These are phyloP conservation scores for Megaleporinus macrocephalus DNA, from an alignment of 2,113 vertebrate species.

Conservation along the genomic window DNA sequence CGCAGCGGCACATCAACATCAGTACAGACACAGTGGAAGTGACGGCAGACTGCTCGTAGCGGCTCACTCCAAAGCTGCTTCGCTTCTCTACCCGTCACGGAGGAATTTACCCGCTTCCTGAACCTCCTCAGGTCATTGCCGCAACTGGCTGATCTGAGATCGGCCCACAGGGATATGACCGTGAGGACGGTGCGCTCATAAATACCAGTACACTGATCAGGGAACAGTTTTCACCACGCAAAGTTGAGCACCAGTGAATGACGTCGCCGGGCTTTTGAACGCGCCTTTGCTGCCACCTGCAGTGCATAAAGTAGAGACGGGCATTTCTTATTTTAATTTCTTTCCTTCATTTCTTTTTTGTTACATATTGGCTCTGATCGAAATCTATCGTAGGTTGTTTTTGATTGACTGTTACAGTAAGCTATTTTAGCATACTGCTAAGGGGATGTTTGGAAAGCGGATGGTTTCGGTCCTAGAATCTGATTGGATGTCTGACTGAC, in stretches of 20 bases:
- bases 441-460: too few relatives aligned
- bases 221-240: constrained; percentile 5
- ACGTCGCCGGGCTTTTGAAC: background rate
- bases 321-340: background rate
- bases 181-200: background rate
- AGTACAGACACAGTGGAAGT: background rate
- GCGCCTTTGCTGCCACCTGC: constrained; percentile 48
- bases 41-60: background rate
- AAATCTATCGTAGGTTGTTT: too few relatives aligned
- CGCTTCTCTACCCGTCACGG: constrained; percentile 7
- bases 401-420: too few relatives aligned
- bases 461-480: too few relatives aligned
- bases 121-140: constrained; percentile 6
- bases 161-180: background rate
- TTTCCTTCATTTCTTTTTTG: too few relatives aligned
- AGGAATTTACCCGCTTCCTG: constrained; percentile 51
- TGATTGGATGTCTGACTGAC: too few relatives aligned
- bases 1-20: background rate
- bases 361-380: too few relatives aligned
- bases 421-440: too few relatives aligned
- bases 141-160: constrained; percentile 34
- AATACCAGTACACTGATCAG: background rate
- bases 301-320: background rate
- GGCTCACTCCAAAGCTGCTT: constrained; percentile 8
- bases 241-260: background rate